Evolutionary conservation across 2,797 vertebrate genomes (phyloP).

Genomic region (Loriculus beryllinus): DNA sequence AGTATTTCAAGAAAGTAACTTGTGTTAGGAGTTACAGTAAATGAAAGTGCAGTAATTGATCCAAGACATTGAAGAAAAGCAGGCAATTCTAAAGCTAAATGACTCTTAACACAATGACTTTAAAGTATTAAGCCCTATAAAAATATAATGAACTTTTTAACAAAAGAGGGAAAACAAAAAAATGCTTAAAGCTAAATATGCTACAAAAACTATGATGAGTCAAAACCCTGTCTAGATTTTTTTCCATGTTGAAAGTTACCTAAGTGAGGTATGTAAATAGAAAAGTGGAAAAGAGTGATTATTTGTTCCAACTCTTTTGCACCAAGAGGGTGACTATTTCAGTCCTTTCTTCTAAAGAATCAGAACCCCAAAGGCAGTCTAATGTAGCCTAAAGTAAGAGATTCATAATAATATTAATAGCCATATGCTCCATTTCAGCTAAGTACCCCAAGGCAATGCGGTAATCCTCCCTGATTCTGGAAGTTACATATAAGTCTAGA

Average conservation of each 20-base stretch:
- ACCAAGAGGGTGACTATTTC: background rate
- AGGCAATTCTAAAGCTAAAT: background rate
- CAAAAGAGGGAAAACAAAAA: background rate
- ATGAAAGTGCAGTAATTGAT: background rate
- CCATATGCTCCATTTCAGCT: constrained; percentile 45
- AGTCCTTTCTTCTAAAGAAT: constrained; percentile 40
- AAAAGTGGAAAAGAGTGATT: background rate
- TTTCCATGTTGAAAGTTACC: background rate
- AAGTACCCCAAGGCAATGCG: background rate
- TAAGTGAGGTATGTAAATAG: background rate
- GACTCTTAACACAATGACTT: background rate
- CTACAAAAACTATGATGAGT: background rate
- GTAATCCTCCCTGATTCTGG: constrained; percentile 8
- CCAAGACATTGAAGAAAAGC: background rate
- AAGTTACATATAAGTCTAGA: background rate
- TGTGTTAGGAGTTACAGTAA: background rate
- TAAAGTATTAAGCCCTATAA: background rate
- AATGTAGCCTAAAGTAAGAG: constrained; percentile 30
- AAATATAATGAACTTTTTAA: background rate
- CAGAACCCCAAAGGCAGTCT: constrained; percentile 21
- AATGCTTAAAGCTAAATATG: background rate
- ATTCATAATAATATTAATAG: constrained; percentile 48
- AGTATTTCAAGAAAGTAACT: background rate
- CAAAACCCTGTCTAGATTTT: background rate
- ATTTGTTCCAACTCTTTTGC: background rate